Evolutionary conservation across 2,797 vertebrate species (phyloP), one percentile per base, ranked within the genome.

Genomic region (Pampus argenteus): DNA sequence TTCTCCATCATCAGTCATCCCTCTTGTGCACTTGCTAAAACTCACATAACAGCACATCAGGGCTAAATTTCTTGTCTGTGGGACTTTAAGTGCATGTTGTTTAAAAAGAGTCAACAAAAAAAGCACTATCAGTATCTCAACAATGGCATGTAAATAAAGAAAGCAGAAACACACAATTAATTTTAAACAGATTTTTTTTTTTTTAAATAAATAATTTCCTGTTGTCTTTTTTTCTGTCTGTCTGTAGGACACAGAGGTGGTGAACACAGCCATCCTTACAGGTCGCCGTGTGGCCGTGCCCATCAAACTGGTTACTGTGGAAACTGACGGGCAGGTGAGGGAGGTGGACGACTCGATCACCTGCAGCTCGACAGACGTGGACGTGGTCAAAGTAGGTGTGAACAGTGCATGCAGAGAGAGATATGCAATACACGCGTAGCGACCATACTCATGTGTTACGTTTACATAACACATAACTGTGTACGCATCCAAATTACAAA

Each of bases 181-280:
- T n/a, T n/a, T n/a, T n/a, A n/a, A n/a, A n/a, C n/a, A n/a, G n/a
- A n/a, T n/a, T n/a, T n/a, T n/a, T n/a, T n/a, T n/a, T 29, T 23
- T 14, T 51, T 13, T n/a, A 28, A 26, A 57, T 0, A 20, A 36
- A 10, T 26, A 5, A 5, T 26, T 26, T 26, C 5, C 2, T 26
- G 2, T 26, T 26, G 26, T 44, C 54, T 11, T 40, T 2, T 71
- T 22, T 59, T 68, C 0, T 47, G 15, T 80, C 18, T 68, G 20
- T 69, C 9, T 48, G 2, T 44, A 95, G 94, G 91, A 94, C 81
- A 94, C 94, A 6, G 93, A 95, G 69, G 86, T 95, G 51, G 76
- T 95, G 71, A 95, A 95, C 85, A 95, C 93, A 0, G 94, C 94
- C 49, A 95, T 95, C 56, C 90, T 95, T 9, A 94, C 93, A 0